Percentiles rank a stretch among this genome's conserved stretches.
phyloP scores from a whole-genome alignment of 2,797 vertebrate genomes.

The Selene dorsalis region DNA sequence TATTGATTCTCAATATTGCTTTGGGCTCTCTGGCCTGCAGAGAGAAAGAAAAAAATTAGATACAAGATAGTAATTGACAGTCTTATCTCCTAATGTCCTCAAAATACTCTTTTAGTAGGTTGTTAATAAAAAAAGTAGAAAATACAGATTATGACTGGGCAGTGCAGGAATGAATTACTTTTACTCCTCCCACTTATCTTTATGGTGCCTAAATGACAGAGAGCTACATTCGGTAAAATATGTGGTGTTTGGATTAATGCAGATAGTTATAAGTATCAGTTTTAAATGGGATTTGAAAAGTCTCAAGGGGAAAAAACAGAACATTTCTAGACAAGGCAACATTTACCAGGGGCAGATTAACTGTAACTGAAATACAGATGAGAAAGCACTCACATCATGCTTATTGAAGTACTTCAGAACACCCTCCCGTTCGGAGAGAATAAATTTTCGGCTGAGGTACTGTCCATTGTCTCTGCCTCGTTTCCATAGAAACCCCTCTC shows the following conservation, averaged over 20 bases:
- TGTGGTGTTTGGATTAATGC: not conserved
- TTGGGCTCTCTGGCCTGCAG: conserved; percentile 95
- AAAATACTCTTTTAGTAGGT: too few species aligned
- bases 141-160: not conserved
- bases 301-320: not conserved
- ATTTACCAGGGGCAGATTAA: not conserved
- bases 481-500: conserved; percentile 97
- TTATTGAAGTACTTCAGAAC: conserved; percentile 97
- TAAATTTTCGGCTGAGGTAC: conserved; percentile 94
- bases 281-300: not conserved
- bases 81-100: not conserved
- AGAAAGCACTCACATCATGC: conserved; percentile 87
- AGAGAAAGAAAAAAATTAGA: not conserved
- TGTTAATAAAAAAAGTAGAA: not conserved
- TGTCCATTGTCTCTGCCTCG: conserved; percentile 95
- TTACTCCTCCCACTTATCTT: not conserved
- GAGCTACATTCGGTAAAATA: not conserved
- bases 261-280: not conserved
- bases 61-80: not conserved
- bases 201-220: not conserved
- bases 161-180: not conserved
- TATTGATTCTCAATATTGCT: conserved; percentile 93
- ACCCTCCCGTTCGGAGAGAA: conserved; percentile 94
- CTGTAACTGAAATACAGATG: not conserved
- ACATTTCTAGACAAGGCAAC: not conserved